Conservation (phyloP, 64 coral and sea anemone species). For the Actinia tenebrosa region DNA sequence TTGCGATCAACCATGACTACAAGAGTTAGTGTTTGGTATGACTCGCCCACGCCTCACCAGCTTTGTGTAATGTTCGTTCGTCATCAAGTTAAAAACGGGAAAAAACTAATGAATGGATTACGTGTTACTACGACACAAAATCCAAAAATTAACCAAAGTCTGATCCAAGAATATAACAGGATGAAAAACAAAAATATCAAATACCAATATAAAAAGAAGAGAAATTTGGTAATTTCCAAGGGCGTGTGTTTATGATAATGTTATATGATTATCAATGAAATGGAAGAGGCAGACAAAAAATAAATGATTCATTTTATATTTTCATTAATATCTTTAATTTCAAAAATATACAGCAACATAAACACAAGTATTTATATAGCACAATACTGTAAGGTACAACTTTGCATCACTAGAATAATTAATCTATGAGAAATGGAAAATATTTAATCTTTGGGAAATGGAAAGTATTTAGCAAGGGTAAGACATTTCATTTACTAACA, state of each 20-base stretch:
- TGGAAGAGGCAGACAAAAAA: not conserved
- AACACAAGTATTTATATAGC: not conserved
- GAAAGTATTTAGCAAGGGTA: not conserved
- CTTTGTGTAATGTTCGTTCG: conserved; percentile 5
- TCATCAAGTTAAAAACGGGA: not conserved
- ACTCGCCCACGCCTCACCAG: conserved; percentile 6
- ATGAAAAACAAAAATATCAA: not conserved
- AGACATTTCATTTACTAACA: not conserved
- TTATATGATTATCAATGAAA: not conserved
- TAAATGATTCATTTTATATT: not conserved
- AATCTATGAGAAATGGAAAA: not conserved
- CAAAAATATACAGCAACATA: not conserved
- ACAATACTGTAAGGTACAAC: not conserved
- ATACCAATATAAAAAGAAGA: not conserved
- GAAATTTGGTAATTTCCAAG: not conserved
- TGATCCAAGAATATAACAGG: not conserved
- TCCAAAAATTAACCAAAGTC: not conserved
- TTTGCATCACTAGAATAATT: no score
- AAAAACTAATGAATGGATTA: not conserved
- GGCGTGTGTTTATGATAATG: not conserved
- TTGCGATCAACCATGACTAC: conserved; percentile 15
- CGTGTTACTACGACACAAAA: not conserved
- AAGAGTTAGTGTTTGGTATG: not conserved
- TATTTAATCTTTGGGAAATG: no score
- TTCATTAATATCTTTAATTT: not conserved